Evolutionary conservation across 2,888 invertebrate genomes (phyloP), one percentile per base, ranked within the genome.

Genomic region (Villa cingulata): DNA sequence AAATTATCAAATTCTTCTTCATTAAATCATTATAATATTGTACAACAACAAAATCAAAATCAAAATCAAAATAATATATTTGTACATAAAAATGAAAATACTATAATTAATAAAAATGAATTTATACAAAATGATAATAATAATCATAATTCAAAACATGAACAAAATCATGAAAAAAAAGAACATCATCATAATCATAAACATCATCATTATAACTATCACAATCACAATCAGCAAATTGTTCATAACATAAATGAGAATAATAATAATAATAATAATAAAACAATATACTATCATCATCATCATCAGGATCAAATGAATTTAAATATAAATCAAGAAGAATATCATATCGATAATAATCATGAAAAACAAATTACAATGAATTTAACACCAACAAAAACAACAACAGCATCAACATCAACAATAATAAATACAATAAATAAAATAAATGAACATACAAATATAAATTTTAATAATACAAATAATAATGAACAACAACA

Each of bases 181-280:
- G 12, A 29, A 10, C 29, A 29, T 29, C 29, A 32, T 3, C 29
- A 32, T 12, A 32, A 12, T 32, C 12, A 32, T 32, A 9, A 32
- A 12, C 6, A 32, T 29, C 6, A 29, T 32, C 1, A 32, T 32
- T 9, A 6, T 6, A 27, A 27, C 10, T 27, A 27, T 27, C 10
- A 10, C 10, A 27, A 27, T 27, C 27, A 27, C 29, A 12, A 32
- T 32, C 23, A 14, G 3, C 19, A 40, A 40, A 20, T 43, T 43
- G 40, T 44, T 36, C 41, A 36, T 19, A 20, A 20, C 4, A 17
- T 6, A 16, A 39, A 20, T n/a, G 16, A 45, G 29, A 19, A 41
- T 20, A 43, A 20, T 50, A 36, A 10, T 20, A 42, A 40, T 37
- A 27, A 14, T 42, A 17, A 16, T 45, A 36, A 41, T 32, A 37